Evolutionary conservation across 2,888 invertebrate genomes (phyloP).

Genomic region (Lycocerus yunnanus): DNA sequence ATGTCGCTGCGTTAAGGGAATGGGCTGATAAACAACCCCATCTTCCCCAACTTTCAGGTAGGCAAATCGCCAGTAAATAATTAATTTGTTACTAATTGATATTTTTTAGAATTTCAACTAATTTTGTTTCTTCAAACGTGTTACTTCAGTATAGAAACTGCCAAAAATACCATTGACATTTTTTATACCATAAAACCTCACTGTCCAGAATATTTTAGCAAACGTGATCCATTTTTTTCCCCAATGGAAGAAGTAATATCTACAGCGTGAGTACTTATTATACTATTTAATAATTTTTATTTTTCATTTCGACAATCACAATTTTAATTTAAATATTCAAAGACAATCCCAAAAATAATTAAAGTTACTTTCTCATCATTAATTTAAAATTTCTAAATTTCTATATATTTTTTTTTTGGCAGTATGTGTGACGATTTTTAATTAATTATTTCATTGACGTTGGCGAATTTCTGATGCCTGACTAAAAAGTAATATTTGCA

Average conservation of each 20-base stretch:
- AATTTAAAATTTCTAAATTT: too few relatives aligned
- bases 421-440: too few relatives aligned
- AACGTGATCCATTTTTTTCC: slow-evolving; percentile 60
- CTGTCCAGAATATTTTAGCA: slow-evolving; percentile 64
- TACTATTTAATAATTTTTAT: background rate
- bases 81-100: too few relatives aligned
- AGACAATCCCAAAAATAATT: too few relatives aligned
- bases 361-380: too few relatives aligned
- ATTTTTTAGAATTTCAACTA: slow-evolving; percentile 45
- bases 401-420: too few relatives aligned
- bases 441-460: too few relatives aligned
- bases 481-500: too few relatives aligned
- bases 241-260: slow-evolving; percentile 51
- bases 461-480: too few relatives aligned
- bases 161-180: slow-evolving; percentile 69
- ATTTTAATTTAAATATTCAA: too few relatives aligned
- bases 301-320: too few relatives aligned
- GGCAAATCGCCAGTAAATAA: too few relatives aligned
- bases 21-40: slow-evolving; percentile 74
- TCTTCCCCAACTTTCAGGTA: slow-evolving; percentile 64
- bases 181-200: slow-evolving; percentile 67
- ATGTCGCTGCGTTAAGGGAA: slow-evolving; percentile 62
- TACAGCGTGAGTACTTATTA: slow-evolving; percentile 56
- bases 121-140: slow-evolving; percentile 70
- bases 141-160: slow-evolving; percentile 63